Evolutionary conservation across 2,888 invertebrate species (phyloP), one percentile per base, ranked within the genome.

Genomic region (Eupithecia insigniata): DNA sequence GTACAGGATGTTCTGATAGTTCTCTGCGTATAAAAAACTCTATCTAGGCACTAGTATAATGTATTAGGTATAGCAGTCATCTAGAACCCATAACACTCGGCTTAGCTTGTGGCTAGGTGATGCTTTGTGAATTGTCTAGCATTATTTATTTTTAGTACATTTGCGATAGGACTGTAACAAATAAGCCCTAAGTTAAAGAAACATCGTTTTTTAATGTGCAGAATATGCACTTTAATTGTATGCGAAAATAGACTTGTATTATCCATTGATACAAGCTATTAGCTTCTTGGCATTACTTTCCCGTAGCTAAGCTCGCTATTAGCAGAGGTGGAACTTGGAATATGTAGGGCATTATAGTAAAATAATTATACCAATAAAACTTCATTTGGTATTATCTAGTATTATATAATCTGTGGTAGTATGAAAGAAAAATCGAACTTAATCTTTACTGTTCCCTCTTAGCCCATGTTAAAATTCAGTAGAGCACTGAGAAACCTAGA

Each of bases 171-270:
- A 51, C 12, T 51, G 22, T 22, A n/a, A 3, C n/a, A 51, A 46
- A 2, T 43, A 43, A n/a, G 39, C 39, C 39, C 0, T 7, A n/a
- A 46, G 10, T 22, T 10, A 22, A n/a, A 22, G 46, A 22, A 51
- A 51, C 3, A 8, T 22, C n/a, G 18, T n/a, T 43, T 43, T 43
- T 34, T 34, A 10, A 39, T 39, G n/a, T 51, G n/a, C 22, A 22
- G 46, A 51, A 46, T 39, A 18, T n/a, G 22, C 1, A 51, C 22
- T 39, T 16, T n/a, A 36, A 36, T 7, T 36, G 7, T n/a, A n/a
- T 8, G 18, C 43, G 43, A 32, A 32, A 32, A 61, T 60, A 61
- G 8, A 61, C 61, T 62, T 62, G 61, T 61, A 32, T 62, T 62
- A 62, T 62, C 18, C 34, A 18, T 62, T 62, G 61, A 64, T 62